Evolutionary conservation across 1,140 invertebrate species (phyloP).

Genomic region (Trigoniulus corallinus): DNA sequence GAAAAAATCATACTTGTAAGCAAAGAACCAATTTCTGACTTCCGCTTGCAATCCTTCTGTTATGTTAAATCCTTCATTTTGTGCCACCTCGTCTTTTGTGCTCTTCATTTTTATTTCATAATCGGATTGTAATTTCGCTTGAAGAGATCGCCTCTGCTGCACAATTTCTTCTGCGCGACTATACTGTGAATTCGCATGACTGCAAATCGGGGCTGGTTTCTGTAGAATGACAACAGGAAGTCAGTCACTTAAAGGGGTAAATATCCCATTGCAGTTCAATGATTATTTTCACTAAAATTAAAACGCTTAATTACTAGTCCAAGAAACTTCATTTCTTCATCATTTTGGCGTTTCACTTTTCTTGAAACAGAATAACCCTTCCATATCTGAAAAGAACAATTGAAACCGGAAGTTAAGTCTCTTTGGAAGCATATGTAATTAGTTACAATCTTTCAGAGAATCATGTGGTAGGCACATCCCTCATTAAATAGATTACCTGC

Average conservation of each 20-base stretch:
- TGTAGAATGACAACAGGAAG: no score
- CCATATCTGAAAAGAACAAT: slow-evolving; percentile 52
- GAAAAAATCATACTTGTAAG: slow-evolving; percentile 22
- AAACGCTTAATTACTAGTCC: slow-evolving; percentile 35
- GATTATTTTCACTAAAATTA: no score
- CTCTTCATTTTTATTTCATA: slow-evolving; percentile 28
- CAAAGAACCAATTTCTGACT: slow-evolving; percentile 57
- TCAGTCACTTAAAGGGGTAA: no score
- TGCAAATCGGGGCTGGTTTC: no score
- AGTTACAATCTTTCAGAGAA: no score
- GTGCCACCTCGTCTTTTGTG: slow-evolving; percentile 28
- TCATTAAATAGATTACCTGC: no score
- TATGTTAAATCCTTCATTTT: slow-evolving; percentile 46
- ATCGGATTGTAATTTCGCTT: slow-evolving; percentile 43
- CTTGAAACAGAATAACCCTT: slow-evolving; percentile 53
- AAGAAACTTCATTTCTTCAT: slow-evolving; percentile 72
- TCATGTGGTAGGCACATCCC: no score
- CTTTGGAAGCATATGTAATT: no score
- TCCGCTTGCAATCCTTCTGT: slow-evolving; percentile 46
- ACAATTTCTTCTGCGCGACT: no score
- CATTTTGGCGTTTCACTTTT: slow-evolving; percentile 45
- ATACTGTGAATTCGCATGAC: no score
- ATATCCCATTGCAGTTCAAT: no score
- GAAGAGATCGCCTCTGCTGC: no score
- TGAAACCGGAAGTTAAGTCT: not conserved